Percentiles rank a stretch among this genome's conserved stretches.
phyloP scores from a whole-genome alignment of 30 jellyfish, hydroid and myxozoan genomes.

The Chironex yamaguchii region DNA sequence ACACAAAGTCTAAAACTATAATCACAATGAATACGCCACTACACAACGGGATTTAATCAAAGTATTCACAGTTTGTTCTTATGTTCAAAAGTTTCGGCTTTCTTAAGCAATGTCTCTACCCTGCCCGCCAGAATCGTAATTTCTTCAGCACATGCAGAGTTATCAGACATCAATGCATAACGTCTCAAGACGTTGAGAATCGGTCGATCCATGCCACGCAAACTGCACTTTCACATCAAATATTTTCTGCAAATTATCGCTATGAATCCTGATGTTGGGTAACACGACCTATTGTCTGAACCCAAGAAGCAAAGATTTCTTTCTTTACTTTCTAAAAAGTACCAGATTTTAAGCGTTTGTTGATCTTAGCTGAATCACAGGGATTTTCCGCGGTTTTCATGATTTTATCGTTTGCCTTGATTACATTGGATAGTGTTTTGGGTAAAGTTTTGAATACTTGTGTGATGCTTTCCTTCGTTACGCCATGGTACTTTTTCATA shows the following conservation, averaged over 20 bases:
- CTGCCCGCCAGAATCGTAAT: background rate
- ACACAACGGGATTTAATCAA: background rate
- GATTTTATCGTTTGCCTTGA: background rate
- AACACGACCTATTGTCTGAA: constrained; percentile 4
- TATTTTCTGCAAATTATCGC: too few relatives aligned
- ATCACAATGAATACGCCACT: background rate
- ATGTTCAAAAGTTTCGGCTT: background rate
- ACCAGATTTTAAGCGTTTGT: constrained; percentile 5
- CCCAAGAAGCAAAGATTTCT: constrained; percentile 16
- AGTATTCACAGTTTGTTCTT: background rate
- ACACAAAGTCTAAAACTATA: background rate
- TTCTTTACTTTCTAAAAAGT: background rate
- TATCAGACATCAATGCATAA: background rate
- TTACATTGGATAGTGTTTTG: background rate
- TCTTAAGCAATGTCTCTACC: background rate
- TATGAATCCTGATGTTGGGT: constrained; percentile 11
- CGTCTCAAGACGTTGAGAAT: background rate
- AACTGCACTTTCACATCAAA: too few relatives aligned
- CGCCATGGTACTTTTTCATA: too few relatives aligned
- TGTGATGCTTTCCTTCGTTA: too few relatives aligned
- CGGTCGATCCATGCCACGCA: too few relatives aligned
- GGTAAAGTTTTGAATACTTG: too few relatives aligned
- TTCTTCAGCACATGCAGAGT: background rate
- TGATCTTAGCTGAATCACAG: constrained; percentile 2
- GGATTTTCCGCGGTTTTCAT: constrained; percentile 13